These are phyloP conservation scores for Dascillus cervinus DNA, from an alignment of 2,888 invertebrate species.

Conservation along the genomic window DNA sequence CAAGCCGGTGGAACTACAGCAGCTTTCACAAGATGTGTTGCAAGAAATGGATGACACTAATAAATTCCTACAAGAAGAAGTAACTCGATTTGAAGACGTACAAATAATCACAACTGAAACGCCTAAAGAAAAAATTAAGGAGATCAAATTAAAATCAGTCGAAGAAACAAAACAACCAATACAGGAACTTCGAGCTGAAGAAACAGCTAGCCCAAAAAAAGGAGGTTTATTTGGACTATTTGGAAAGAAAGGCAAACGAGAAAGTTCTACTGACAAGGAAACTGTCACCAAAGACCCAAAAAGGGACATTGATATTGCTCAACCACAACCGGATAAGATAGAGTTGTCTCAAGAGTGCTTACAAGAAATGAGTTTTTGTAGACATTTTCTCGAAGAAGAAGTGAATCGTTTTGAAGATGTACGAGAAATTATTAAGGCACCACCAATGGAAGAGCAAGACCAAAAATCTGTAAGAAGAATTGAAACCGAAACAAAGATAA, in stretches of 20 bases:
- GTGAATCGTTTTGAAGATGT: slow-evolving; percentile 19
- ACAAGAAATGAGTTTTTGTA: too few species aligned
- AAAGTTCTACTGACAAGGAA: slow-evolving; percentile 1
- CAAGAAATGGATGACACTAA: slow-evolving; percentile 6
- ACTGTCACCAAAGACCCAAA: background rate
- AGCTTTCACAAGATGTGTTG: slow-evolving; percentile 2
- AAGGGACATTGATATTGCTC: too few species aligned
- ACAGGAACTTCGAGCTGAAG: too few species aligned
- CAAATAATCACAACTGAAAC: too few species aligned
- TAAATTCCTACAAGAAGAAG: slow-evolving; percentile 8
- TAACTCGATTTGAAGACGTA: background rate
- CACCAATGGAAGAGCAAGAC: too few species aligned
- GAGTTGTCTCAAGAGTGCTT: too few species aligned
- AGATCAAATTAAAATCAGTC: slow-evolving; percentile 2
- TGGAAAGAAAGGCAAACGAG: slow-evolving; percentile 27
- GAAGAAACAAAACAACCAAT: slow-evolving; percentile 7
- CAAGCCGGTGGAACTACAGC: slow-evolving; percentile 4
- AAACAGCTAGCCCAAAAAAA: too few species aligned
- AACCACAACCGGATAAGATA: too few species aligned
- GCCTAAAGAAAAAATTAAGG: background rate
- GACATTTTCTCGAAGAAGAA: slow-evolving; percentile 21
- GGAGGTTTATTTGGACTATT: slow-evolving; percentile 28
- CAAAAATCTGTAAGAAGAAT: too few species aligned
- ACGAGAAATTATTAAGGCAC: too few species aligned
- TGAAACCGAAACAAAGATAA: too few species aligned